Evolutionary conservation across 35 echinoderm and acorn worm genomes (phyloP).

Genomic region (Antedon bifida): DNA sequence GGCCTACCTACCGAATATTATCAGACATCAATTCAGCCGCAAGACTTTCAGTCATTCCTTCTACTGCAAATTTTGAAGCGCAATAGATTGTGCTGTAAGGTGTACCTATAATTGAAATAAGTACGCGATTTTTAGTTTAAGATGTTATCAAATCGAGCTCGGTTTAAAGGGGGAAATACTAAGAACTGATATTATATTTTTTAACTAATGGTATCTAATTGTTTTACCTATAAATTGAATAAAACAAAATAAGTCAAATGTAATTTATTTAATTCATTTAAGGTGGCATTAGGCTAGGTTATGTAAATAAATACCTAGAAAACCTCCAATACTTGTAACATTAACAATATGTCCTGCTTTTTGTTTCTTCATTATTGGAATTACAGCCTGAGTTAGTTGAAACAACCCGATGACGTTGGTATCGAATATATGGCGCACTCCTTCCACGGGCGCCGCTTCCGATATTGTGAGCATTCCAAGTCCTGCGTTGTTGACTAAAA

Average conservation of each 20-base stretch:
- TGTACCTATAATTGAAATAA: not conserved
- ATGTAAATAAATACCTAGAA: not conserved
- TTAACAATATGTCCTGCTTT: not conserved
- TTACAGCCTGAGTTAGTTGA: not conserved
- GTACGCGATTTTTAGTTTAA: too few relatives aligned
- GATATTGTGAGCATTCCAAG: not conserved
- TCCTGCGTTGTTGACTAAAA: constrained; percentile 16
- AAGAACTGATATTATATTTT: too few relatives aligned
- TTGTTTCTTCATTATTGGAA: constrained; percentile 17
- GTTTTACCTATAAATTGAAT: too few relatives aligned
- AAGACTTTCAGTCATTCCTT: constrained; percentile 22
- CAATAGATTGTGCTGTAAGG: constrained; percentile 19
- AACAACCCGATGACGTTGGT: not conserved
- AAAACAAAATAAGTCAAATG: too few relatives aligned
- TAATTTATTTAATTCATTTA: too few relatives aligned
- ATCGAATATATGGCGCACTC: not conserved
- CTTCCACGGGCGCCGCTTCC: not conserved
- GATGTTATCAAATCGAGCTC: too few relatives aligned
- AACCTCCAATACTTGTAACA: not conserved
- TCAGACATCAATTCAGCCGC: not conserved
- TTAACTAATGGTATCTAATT: too few relatives aligned
- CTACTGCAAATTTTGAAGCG: constrained; percentile 30
- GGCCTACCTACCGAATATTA: not conserved
- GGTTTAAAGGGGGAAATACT: too few relatives aligned
- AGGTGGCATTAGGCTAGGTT: too few relatives aligned